Evolutionary conservation across 35 echinoderm and acorn worm species (phyloP).

Genomic region (Hemicentrotus pulcherrimus): DNA sequence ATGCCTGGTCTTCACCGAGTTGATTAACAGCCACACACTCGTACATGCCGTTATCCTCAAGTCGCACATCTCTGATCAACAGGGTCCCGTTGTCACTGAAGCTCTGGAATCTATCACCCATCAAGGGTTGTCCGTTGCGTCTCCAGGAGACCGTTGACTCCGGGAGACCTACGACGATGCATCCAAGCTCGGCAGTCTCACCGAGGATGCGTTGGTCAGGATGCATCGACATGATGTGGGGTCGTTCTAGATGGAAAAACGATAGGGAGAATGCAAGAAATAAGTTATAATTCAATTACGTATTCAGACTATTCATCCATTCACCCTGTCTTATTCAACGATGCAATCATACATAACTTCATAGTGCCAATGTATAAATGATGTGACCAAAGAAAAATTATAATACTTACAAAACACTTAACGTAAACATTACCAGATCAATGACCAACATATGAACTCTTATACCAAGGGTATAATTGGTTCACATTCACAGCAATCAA

Average conservation of each 20-base stretch:
- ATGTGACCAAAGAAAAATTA: too few species aligned
- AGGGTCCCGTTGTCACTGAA: constrained; percentile 62
- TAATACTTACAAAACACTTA: too few species aligned
- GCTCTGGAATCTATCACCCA: constrained; percentile 59
- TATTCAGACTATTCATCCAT: too few species aligned
- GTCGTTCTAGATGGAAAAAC: constrained; percentile 65
- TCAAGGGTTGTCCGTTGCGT: constrained; percentile 41
- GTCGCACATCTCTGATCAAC: constrained; percentile 51
- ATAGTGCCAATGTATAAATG: neutral
- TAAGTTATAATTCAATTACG: neutral
- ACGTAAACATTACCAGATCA: neutral
- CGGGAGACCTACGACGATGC: constrained; percentile 61
- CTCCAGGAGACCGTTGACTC: constrained; percentile 69
- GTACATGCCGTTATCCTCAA: constrained; percentile 65
- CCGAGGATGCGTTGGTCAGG: constrained; percentile 41
- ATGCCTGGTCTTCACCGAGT: constrained; percentile 56
- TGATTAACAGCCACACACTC: constrained; percentile 69
- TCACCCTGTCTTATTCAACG: neutral
- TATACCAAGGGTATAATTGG: neutral
- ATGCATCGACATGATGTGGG: constrained; percentile 52
- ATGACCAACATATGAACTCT: neutral
- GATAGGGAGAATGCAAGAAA: neutral
- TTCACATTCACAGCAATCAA: neutral
- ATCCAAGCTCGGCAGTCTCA: constrained; percentile 55
- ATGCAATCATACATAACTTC: neutral